Evolutionary conservation across 1,140 invertebrate genomes (phyloP), one percentile per base, ranked within the genome.

Genomic region (Drosophila bipectinata): DNA sequence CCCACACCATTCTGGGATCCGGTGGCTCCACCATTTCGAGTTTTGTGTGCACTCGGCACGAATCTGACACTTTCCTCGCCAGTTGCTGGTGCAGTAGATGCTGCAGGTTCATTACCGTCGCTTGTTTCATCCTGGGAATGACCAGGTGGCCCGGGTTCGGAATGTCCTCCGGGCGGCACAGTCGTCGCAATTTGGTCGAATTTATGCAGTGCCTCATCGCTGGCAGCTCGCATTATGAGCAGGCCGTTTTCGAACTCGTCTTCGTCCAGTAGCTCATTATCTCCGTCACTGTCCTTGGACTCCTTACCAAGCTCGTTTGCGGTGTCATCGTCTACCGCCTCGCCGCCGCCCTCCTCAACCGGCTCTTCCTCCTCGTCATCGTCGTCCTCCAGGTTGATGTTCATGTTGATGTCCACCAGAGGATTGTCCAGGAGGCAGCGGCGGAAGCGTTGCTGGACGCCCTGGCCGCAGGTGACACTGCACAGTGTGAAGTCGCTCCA

Each of bases 401-500:
- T 91, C 87, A 87, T 91, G 81, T 78, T 89, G 18, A 91, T 82
- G 74, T 90, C 77, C 48, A 91, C 84, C 71, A 91, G 58, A 15
- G 90, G 87, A 78, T 91, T 91, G 73, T 93, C 92, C 10, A 81
- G 74, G 24, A 93, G 64, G 72, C 94, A 94, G 63, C 93, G 92
- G 6, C 94, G 91, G 92, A 93, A 94, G 45, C 94, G 90, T 58
- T 94, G 94, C 73, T 93, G 92, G 4, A 93, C 91, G n/a, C 94
- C 94, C 85, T 92, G 93, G 10, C 94, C 94, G 58, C 94, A 94
- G 45, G 92, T 93, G 28, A 94, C 94, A 59, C 93, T 94, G 78
- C 94, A 94, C 24, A 92, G 82, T 47, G 93, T 93, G 92, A 94
- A 94, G 58, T 93, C 91, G 41, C 92, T 94, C 94, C 94, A 94